Percentiles rank a stretch among this genome's conserved stretches.
phyloP scores from a whole-genome alignment of 2,797 vertebrate species.

The Sebastiscus tertius region DNA sequence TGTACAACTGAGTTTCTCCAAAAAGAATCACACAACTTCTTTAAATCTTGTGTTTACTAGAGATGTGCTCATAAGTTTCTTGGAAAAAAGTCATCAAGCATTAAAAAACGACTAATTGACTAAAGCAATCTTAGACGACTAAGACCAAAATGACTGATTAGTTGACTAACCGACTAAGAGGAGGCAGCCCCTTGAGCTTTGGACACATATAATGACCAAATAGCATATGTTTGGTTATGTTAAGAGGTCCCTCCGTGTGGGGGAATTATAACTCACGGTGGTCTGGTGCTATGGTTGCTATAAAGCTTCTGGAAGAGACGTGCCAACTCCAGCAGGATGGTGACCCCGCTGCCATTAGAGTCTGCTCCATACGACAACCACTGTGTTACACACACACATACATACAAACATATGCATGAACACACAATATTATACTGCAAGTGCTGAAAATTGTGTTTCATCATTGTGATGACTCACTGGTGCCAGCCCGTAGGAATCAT shows the following conservation, averaged over 20 bases:
- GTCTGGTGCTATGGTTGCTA: slow-evolving; percentile 75
- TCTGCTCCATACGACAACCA: slow-evolving; percentile 87
- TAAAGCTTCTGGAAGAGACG: slow-evolving; percentile 85
- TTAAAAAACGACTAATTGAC: no score
- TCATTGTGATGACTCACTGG: slow-evolving; percentile 75
- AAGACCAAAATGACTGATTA: no score
- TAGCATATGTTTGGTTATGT: background rate
- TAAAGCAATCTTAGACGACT: no score
- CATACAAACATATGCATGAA: background rate
- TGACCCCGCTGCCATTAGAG: slow-evolving; percentile 86
- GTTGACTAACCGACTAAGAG: no score
- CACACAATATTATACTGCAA: background rate
- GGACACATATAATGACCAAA: background rate
- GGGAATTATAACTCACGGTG: slow-evolving; percentile 71
- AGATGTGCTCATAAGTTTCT: no score
- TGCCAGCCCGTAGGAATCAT: slow-evolving; percentile 84
- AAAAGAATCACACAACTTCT: no score
- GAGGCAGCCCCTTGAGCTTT: background rate
- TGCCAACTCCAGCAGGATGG: slow-evolving; percentile 82
- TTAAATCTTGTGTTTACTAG: no score
- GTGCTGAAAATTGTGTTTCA: background rate
- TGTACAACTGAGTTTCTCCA: no score
- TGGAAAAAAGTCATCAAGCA: no score
- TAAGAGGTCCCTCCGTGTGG: background rate
- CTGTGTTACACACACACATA: slow-evolving; percentile 62